phyloP scores from a whole-genome alignment of 1,140 invertebrate genomes.

The Phymorhynchus buccinoides region DNA sequence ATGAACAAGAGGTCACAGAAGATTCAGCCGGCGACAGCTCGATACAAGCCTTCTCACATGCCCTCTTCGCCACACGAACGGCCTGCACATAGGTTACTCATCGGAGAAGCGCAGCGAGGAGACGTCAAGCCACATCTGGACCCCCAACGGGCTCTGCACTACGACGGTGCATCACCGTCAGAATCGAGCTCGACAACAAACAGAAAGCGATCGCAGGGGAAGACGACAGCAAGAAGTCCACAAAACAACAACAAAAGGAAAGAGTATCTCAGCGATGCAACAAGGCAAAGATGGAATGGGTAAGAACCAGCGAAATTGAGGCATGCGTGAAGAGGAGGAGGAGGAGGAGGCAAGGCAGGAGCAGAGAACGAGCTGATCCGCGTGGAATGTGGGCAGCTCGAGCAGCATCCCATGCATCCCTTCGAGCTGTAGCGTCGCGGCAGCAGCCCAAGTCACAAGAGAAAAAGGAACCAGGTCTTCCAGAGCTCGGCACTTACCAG shows the following conservation, averaged over 20 bases:
- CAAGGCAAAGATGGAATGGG: no score
- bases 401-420: no score
- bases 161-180: not conserved
- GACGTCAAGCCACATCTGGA: not conserved
- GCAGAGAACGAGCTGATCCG: not conserved
- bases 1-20: no score
- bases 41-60: not conserved
- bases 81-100: conserved; percentile 14
- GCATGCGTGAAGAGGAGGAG: not conserved
- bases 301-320: no score
- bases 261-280: no score
- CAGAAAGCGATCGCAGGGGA: not conserved
- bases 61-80: conserved; percentile 3
- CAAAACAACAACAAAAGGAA: not conserved
- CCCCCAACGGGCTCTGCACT: not conserved
- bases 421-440: no score
- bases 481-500: not conserved
- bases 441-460: no score
- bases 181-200: no score
- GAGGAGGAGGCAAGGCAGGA: not conserved
- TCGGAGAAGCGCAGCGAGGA: not conserved
- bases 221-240: not conserved
- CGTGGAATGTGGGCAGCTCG: not conserved
- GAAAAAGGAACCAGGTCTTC: not conserved
- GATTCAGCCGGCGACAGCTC: no score